phyloP scores from a whole-genome alignment of 1,140 invertebrate genomes.

The Colletes latitarsis region DNA sequence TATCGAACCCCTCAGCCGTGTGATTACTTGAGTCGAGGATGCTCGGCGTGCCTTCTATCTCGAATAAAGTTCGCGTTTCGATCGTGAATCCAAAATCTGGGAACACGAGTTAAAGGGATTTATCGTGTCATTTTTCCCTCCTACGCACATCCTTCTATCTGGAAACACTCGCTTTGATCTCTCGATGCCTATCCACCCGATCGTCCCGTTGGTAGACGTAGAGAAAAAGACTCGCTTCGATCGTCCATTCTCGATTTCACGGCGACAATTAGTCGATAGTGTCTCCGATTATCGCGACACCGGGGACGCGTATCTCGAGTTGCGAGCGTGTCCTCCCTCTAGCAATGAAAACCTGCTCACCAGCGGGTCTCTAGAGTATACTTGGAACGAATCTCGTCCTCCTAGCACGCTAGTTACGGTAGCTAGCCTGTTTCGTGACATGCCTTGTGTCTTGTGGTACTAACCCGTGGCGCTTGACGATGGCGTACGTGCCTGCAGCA shows the following conservation, averaged over 20 bases:
- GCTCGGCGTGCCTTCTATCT: background rate
- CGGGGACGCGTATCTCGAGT: background rate
- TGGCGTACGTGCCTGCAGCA: conserved; percentile 80
- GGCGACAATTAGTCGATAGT: background rate
- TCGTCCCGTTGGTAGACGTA: background rate
- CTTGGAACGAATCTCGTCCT: background rate
- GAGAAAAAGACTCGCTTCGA: too few relatives aligned
- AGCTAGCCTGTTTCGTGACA: conserved; percentile 72
- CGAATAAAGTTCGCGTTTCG: background rate
- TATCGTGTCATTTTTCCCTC: too few relatives aligned
- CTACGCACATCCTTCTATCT: too few relatives aligned
- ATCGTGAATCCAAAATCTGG: background rate
- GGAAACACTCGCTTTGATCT: too few relatives aligned
- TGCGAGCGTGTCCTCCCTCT: background rate
- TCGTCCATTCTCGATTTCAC: background rate
- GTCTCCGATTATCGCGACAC: background rate
- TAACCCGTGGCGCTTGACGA: conserved; percentile 79
- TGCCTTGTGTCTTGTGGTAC: conserved; percentile 80
- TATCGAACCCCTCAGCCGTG: conserved; percentile 17
- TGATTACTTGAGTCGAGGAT: background rate
- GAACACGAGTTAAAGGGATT: too few relatives aligned
- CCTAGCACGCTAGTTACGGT: conserved; percentile 54
- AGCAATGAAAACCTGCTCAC: background rate
- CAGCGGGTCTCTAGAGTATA: conserved; percentile 10
- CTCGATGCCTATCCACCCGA: too few relatives aligned